Base-by-base conservation (phyloP, 2,888 invertebrate genomes). In the Caenorhabditis sp. region DNA sequence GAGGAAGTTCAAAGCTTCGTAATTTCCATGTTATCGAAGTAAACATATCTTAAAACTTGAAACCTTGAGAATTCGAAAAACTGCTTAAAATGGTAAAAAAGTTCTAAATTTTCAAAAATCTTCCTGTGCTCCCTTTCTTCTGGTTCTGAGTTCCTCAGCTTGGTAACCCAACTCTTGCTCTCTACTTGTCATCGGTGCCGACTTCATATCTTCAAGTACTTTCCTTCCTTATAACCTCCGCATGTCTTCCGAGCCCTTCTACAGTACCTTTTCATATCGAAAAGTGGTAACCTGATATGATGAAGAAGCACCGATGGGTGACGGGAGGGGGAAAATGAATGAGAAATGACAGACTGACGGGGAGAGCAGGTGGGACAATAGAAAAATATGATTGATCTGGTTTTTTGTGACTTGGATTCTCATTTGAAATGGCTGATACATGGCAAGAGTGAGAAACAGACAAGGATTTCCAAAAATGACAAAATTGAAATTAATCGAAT, bases 241-340 rank as follows among this genome's bases (percentile, higher is more conserved):
- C 54, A 54, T 24, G 54, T 24, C 38, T 10, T 35, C 31, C 31
- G 31, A 44, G 8, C 16, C 54, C 31, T 59, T 59, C 24, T 28
- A 63, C 63, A 63, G 63, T 63, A 8, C 63, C n/a, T n/a, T n/a
- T n/a, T n/a, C n/a, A n/a, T n/a, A 24, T 26, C 2, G n/a, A 8
- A 54, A 54, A 54, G 38, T 63, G 26, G 63, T 44, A 63, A 63
- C 63, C 44, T 63, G 63, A 63, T 63, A 63, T 63, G 38, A 24
- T 24, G 22, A 38, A 26, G 31, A n/a, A n/a, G n/a, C n/a, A 6
- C 31, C 7, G 31, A 31, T 31, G 4, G 4, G 31, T 6, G 31
- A 4, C 31, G 12, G 2, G 38, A 38, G 38, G 38, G 12, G 12
- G 12, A 6, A 12, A 22, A 44, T 41, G 63, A 44, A 47, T 44